Evolutionary conservation across 1,140 invertebrate species (phyloP).

Genomic region (Ephestia elutella): DNA sequence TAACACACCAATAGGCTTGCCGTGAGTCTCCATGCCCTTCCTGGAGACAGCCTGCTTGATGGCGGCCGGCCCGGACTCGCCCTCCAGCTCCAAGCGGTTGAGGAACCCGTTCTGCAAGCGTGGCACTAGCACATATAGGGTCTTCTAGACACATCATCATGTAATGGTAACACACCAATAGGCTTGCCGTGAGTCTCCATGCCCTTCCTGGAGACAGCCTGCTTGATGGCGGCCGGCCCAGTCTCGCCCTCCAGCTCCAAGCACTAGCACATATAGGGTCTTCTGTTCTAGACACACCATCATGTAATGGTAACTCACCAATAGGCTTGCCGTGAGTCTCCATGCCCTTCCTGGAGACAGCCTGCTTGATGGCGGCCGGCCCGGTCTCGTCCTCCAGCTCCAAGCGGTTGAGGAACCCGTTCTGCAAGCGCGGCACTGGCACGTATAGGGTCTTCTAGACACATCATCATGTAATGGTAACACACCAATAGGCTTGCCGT

Average conservation of each 20-base stretch:
- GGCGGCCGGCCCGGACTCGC: constrained; percentile 76
- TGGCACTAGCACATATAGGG: constrained; percentile 85
- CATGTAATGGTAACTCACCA: constrained; percentile 52
- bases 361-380: constrained; percentile 78
- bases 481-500: constrained; percentile 78
- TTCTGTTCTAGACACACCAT: too few relatives aligned
- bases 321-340: constrained; percentile 80
- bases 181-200: constrained; percentile 80
- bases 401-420: constrained; percentile 83
- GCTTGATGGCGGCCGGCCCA: constrained; percentile 79
- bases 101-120: constrained; percentile 82
- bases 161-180: constrained; percentile 62
- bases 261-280: constrained; percentile 84
- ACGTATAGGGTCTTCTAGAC: constrained; percentile 85
- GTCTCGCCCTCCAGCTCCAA: constrained; percentile 77
- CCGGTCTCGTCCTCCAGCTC: constrained; percentile 76
- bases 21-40: constrained; percentile 79
- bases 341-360: constrained; percentile 81
- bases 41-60: constrained; percentile 80
- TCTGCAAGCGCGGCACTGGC: constrained; percentile 82
- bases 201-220: constrained; percentile 79
- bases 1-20: constrained; percentile 77
- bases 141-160: constrained; percentile 83
- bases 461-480: constrained; percentile 72
- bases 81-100: constrained; percentile 76